A percentile compares a stretch with the other conserved stretches of the same genome.
Conservation (phyloP, 1,140 invertebrate genomes). For the Pemphigus obesinymphae region DNA sequence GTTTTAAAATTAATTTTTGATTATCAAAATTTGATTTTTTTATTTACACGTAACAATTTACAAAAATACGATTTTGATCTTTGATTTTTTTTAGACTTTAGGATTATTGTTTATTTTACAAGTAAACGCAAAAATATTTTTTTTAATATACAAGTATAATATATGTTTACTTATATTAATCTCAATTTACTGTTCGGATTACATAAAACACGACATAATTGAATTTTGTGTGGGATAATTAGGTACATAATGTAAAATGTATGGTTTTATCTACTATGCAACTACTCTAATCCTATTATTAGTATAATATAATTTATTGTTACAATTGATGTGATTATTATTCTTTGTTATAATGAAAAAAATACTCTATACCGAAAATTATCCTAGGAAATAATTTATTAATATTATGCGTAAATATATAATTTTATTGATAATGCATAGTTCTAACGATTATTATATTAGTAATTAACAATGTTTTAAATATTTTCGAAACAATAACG, state of each 20-base stretch:
- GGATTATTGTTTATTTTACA: not conserved
- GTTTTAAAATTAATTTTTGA: too few species aligned
- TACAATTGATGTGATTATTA: not conserved
- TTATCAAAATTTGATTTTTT: too few species aligned
- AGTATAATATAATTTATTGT: too few species aligned
- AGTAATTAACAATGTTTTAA: too few species aligned
- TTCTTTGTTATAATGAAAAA: not conserved
- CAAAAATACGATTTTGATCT: too few species aligned
- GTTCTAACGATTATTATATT: not conserved
- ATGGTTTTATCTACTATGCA: not conserved
- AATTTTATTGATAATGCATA: not conserved
- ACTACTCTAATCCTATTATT: constrained; percentile 11
- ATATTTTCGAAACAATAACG: not conserved
- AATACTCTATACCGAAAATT: not conserved
- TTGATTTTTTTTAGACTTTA: not conserved
- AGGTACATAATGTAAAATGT: not conserved
- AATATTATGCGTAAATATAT: too few species aligned
- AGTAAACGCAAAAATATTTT: not conserved
- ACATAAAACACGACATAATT: not conserved
- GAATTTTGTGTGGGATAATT: not conserved
- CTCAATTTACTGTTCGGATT: not conserved
- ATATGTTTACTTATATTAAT: not conserved
- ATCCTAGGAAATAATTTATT: not conserved
- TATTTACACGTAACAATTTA: too few species aligned
- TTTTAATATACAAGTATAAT: too few species aligned